phyloP scores from a whole-genome alignment of 2,888 invertebrate genomes.

The Habroteleia sp. region DNA sequence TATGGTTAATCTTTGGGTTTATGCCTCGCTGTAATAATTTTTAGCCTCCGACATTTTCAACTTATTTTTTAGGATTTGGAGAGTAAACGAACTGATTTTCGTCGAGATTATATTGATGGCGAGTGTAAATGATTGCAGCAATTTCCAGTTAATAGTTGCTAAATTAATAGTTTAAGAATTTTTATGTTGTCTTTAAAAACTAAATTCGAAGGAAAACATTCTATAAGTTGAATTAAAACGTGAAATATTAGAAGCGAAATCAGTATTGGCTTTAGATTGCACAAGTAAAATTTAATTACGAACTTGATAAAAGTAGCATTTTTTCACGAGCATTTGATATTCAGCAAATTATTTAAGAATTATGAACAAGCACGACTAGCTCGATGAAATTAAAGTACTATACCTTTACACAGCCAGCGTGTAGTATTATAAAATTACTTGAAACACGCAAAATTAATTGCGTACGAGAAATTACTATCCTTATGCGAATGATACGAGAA shows the following conservation, averaged over 20 bases:
- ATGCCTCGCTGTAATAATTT: too few relatives aligned
- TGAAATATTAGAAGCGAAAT: neutral
- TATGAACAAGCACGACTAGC: constrained; percentile 13
- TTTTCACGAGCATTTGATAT: constrained; percentile 21
- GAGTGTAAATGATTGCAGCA: too few relatives aligned
- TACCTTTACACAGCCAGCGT: neutral
- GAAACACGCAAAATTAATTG: constrained; percentile 26
- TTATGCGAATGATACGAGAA: constrained; percentile 2
- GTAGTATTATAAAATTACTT: constrained; percentile 5
- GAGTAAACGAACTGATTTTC: too few relatives aligned
- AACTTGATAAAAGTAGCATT: constrained; percentile 12
- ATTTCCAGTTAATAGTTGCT: too few relatives aligned
- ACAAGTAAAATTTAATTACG: constrained; percentile 10
- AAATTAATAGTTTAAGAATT: too few relatives aligned
- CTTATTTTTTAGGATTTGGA: neutral
- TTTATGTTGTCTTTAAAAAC: too few relatives aligned
- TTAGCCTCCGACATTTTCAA: too few relatives aligned
- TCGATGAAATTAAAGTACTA: constrained; percentile 24
- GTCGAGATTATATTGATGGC: too few relatives aligned
- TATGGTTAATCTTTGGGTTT: constrained; percentile 11
- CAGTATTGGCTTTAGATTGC: neutral
- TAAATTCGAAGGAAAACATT: too few relatives aligned
- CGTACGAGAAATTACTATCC: constrained; percentile 7
- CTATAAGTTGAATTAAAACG: constrained; percentile 4
- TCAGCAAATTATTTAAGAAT: constrained; percentile 21